Percentiles rank a stretch among this genome's conserved stretches.
phyloP scores from a whole-genome alignment of 2,113 vertebrate species.

The Isurus oxyrinchus region DNA sequence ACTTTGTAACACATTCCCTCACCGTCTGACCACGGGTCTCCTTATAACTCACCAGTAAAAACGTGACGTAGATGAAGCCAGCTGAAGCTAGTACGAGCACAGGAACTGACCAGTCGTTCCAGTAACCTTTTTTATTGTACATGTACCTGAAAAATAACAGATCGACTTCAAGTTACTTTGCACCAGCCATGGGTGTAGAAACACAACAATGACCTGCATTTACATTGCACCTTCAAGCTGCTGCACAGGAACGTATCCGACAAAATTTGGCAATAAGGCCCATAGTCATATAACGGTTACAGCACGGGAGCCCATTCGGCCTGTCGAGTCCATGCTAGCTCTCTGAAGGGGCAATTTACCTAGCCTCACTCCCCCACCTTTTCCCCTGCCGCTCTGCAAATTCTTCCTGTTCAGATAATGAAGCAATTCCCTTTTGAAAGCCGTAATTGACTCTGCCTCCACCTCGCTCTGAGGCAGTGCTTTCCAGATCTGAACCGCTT shows the following conservation, averaged over 20 bases:
- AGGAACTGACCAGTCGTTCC: constrained; percentile 86
- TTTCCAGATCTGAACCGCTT: no score
- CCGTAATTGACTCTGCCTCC: neutral
- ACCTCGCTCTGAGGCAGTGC: no score
- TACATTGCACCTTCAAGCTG: neutral
- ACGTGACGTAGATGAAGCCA: constrained; percentile 76
- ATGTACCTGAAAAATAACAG: constrained; percentile 69
- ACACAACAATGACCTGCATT: neutral
- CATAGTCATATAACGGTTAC: neutral
- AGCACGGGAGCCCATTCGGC: neutral
- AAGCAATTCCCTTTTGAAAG: no score
- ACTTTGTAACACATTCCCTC: neutral
- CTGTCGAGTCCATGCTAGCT: neutral
- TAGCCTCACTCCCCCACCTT: no score
- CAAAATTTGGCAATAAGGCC: neutral
- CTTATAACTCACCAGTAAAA: constrained; percentile 67
- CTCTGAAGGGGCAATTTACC: neutral
- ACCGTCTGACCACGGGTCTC: neutral
- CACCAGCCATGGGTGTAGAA: neutral
- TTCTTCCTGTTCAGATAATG: no score
- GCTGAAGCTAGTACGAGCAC: constrained; percentile 75
- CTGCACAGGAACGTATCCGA: neutral
- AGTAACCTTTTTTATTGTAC: constrained; percentile 81
- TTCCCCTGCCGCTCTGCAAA: no score
- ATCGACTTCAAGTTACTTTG: neutral